Conservation (phyloP, 2,113 vertebrate genomes). For the Amblyopsis rosae region DNA sequence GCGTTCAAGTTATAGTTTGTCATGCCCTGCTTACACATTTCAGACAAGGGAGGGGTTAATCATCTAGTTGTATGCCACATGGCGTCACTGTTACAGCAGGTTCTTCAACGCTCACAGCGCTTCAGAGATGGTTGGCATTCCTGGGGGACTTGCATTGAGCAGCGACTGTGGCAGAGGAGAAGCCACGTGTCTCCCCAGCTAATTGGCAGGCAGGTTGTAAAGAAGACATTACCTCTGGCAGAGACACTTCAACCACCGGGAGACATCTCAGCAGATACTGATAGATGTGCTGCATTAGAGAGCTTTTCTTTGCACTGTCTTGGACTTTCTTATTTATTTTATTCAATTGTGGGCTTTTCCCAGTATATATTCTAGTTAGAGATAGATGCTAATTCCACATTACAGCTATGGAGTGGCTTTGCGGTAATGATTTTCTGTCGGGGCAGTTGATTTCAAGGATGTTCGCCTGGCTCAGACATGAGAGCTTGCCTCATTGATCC, state of each 20-base stretch:
- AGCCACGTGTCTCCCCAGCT: conserved; percentile 37
- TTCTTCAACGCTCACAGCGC: background rate
- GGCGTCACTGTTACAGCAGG: background rate
- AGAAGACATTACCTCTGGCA: conserved; percentile 60
- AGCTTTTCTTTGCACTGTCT: background rate
- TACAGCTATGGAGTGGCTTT: conserved; percentile 29
- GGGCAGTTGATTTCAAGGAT: conserved; percentile 38
- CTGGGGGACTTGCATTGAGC: conserved; percentile 33
- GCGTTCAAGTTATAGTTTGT: no score
- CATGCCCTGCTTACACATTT: no score
- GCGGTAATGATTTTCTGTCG: conserved; percentile 51
- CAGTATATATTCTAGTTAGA: background rate
- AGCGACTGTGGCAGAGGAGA: conserved; percentile 17
- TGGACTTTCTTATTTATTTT: background rate
- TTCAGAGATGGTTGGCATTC: conserved; percentile 15
- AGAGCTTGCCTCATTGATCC: conserved; percentile 47
- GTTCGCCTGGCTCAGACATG: conserved; percentile 39
- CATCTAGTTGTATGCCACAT: no score
- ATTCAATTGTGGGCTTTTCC: no score
- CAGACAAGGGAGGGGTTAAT: no score
- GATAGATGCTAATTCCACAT: conserved; percentile 21
- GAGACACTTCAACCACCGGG: conserved; percentile 59
- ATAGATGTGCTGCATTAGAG: conserved; percentile 25
- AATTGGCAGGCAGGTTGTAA: conserved; percentile 50
- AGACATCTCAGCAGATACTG: conserved; percentile 29